These are phyloP conservation scores for Anastatus disparis DNA, from an alignment of 1,140 invertebrate genomes.

Conservation along the genomic window DNA sequence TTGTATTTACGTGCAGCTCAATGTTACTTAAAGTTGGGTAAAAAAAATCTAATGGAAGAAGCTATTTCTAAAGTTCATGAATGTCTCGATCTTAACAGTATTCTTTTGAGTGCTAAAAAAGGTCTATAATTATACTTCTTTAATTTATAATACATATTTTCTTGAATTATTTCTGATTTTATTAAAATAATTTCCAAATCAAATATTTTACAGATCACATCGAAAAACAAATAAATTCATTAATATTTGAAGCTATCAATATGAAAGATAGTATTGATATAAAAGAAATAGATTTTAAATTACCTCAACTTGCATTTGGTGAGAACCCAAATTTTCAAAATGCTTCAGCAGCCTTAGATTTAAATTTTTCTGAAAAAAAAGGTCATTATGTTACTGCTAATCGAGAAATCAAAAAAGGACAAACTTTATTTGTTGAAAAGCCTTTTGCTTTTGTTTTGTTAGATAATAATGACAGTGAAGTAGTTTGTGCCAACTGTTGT, in stretches of 20 bases:
- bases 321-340: constrained; percentile 54
- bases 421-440: constrained; percentile 76
- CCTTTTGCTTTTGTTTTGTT: constrained; percentile 75
- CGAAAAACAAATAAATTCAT: constrained; percentile 42
- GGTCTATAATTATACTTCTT: constrained; percentile 44
- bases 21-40: constrained; percentile 55
- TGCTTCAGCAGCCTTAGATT: constrained; percentile 54
- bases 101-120: constrained; percentile 50
- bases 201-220: constrained; percentile 40
- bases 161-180: no score
- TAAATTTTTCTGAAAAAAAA: constrained; percentile 56
- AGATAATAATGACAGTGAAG: constrained; percentile 63
- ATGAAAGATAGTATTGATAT: neutral
- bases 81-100: constrained; percentile 44
- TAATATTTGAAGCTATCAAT: constrained; percentile 21
- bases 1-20: constrained; percentile 57
- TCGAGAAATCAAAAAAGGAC: constrained; percentile 70
- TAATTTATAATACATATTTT: neutral
- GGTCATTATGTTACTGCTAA: constrained; percentile 69
- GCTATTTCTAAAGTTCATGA: constrained; percentile 48
- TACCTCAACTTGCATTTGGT: constrained; percentile 44
- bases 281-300: constrained; percentile 2
- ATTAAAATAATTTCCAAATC: neutral
- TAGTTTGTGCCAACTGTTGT: constrained; percentile 69
- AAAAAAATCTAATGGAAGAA: constrained; percentile 49